Conservation (phyloP, 1,140 invertebrate species). For the Sitobion miscanthi region DNA sequence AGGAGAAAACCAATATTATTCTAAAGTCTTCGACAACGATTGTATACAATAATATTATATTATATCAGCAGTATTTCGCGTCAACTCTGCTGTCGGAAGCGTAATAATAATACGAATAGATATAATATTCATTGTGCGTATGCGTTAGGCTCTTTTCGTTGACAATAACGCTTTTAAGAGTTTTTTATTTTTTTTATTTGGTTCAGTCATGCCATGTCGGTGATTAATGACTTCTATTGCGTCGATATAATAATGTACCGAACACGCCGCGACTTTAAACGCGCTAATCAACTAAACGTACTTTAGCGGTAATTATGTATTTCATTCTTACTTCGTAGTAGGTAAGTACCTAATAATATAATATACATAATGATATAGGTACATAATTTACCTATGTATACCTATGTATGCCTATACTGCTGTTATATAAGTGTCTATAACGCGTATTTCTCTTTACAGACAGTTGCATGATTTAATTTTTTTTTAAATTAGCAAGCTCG, state of each 20-base stretch:
- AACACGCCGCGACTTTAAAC: not conserved
- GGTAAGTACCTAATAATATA: too few species aligned
- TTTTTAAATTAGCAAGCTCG: not conserved
- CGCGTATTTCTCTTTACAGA: not conserved
- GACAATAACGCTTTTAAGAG: not conserved
- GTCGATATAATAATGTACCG: not conserved
- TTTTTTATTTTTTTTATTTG: not conserved
- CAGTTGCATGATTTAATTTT: not conserved
- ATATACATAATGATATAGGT: too few species aligned
- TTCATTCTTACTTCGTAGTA: not conserved
- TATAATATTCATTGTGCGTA: not conserved
- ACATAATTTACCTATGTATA: too few species aligned
- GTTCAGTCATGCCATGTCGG: not conserved
- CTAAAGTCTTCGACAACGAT: not conserved
- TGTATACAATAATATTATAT: too few species aligned
- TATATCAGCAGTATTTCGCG: too few species aligned
- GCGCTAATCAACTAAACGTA: not conserved
- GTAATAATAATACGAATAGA: not conserved
- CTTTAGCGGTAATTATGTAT: constrained; percentile 3
- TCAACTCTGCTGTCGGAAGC: not conserved
- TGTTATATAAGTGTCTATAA: not conserved
- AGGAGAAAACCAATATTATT: constrained; percentile 13
- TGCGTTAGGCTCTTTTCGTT: not conserved
- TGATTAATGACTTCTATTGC: not conserved
- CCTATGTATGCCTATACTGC: too few species aligned